These are phyloP conservation scores for Ataeniobius toweri DNA, from an alignment of 2,797 vertebrate genomes.

Conservation along the genomic window DNA sequence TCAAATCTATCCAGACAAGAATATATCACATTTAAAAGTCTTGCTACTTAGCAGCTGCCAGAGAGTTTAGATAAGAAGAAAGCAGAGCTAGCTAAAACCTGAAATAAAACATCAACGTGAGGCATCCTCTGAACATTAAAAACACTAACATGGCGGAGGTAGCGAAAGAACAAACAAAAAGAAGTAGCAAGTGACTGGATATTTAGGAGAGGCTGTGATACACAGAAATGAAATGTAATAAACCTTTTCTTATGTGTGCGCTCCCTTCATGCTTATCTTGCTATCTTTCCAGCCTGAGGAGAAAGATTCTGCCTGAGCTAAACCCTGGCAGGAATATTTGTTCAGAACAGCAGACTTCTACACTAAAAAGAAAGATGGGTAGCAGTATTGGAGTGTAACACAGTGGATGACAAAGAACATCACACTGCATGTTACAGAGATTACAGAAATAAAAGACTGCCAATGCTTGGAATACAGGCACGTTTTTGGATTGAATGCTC, in stretches of 20 bases:
- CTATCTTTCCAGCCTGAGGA: background rate
- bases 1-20: no score
- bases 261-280: conserved; percentile 1
- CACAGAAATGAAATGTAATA: background rate
- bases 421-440: background rate
- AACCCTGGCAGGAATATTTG: background rate
- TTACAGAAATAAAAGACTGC: background rate
- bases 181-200: background rate
- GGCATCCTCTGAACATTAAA: no score
- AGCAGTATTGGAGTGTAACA: background rate
- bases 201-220: background rate
- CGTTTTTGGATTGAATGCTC: background rate
- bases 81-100: no score
- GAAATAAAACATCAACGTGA: no score
- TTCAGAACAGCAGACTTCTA: background rate
- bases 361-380: background rate
- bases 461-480: background rate
- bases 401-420: background rate
- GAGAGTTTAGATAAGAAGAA: no score
- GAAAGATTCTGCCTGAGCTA: background rate
- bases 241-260: background rate
- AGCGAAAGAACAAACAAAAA: background rate
- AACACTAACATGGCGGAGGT: background rate
- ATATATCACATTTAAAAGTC: no score
- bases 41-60: no score